phyloP scores from a whole-genome alignment of 2,113 vertebrate species.

The Clarias batrachus region DNA sequence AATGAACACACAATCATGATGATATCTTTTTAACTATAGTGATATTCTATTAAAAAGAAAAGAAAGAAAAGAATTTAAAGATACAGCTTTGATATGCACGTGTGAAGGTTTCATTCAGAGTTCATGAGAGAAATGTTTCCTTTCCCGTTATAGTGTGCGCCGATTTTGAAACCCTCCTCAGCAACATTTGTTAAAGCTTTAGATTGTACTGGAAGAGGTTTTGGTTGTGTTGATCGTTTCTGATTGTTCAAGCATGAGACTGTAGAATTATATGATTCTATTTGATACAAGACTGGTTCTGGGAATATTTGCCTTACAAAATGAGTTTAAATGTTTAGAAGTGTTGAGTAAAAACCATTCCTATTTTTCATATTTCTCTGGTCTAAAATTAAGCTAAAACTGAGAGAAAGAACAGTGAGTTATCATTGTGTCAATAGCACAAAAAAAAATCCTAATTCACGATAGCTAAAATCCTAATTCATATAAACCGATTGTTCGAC shows the following conservation, averaged over 20 bases:
- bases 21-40: slow-evolving; percentile 70
- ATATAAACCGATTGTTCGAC: not conserved
- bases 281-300: not conserved
- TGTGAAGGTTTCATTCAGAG: slow-evolving; percentile 52
- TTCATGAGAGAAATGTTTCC: not conserved
- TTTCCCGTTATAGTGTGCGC: slow-evolving; percentile 19
- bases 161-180: not conserved
- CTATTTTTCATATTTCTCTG: slow-evolving; percentile 1
- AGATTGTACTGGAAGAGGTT: slow-evolving; percentile 4
- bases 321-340: slow-evolving; percentile 8
- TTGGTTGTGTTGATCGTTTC: not conserved
- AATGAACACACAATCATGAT: slow-evolving; percentile 49
- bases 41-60: slow-evolving; percentile 65
- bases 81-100: slow-evolving; percentile 66
- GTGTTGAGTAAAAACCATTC: slow-evolving; percentile 5
- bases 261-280: slow-evolving; percentile 24
- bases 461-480: not conserved
- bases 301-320: slow-evolving; percentile 20
- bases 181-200: slow-evolving; percentile 4
- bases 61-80: slow-evolving; percentile 61
- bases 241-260: slow-evolving; percentile 30
- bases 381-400: not conserved
- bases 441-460: not conserved
- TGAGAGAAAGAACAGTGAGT: not conserved
- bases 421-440: not conserved